phyloP scores from a whole-genome alignment of 2,797 vertebrate genomes.

The Adelosebastes latens region DNA sequence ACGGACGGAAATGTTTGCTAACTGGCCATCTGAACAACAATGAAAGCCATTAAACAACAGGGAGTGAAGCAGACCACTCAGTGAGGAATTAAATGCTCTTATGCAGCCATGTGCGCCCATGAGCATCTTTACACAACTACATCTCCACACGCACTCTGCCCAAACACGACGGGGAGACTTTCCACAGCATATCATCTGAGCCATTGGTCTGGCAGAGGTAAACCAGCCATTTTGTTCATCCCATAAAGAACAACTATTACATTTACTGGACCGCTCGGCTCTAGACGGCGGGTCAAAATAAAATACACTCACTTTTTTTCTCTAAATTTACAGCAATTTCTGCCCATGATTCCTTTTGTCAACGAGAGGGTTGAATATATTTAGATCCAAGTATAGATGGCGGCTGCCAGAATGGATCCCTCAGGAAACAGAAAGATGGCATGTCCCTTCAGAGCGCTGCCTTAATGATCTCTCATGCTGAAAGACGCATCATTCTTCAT shows the following conservation, averaged over 20 bases:
- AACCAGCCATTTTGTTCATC: slow-evolving; percentile 79
- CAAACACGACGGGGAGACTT: slow-evolving; percentile 46
- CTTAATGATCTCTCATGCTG: slow-evolving; percentile 58
- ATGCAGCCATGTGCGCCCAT: slow-evolving; percentile 8
- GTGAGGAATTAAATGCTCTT: slow-evolving; percentile 5
- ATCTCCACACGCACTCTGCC: slow-evolving; percentile 23
- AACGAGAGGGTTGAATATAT: slow-evolving; percentile 67
- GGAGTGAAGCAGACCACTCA: neutral
- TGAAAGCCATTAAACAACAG: slow-evolving; percentile 29
- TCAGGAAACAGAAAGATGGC: slow-evolving; percentile 61
- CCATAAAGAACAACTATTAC: slow-evolving; percentile 74
- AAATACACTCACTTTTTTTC: slow-evolving; percentile 50
- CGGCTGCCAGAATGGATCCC: slow-evolving; percentile 47
- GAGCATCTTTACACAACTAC: slow-evolving; percentile 44
- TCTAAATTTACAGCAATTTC: slow-evolving; percentile 60
- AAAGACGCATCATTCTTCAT: slow-evolving; percentile 47
- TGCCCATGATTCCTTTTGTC: slow-evolving; percentile 64
- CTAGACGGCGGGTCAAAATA: slow-evolving; percentile 57
- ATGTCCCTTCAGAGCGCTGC: slow-evolving; percentile 40
- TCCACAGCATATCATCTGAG: slow-evolving; percentile 70
- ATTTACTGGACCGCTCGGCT: slow-evolving; percentile 57
- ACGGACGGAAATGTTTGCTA: slow-evolving; percentile 18
- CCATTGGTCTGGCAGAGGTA: slow-evolving; percentile 72
- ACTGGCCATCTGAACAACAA: slow-evolving; percentile 15
- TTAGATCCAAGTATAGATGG: slow-evolving; percentile 64